These are phyloP conservation scores for Nannoperca australis DNA, from an alignment of 2,797 vertebrate genomes.

Conservation along the genomic window DNA sequence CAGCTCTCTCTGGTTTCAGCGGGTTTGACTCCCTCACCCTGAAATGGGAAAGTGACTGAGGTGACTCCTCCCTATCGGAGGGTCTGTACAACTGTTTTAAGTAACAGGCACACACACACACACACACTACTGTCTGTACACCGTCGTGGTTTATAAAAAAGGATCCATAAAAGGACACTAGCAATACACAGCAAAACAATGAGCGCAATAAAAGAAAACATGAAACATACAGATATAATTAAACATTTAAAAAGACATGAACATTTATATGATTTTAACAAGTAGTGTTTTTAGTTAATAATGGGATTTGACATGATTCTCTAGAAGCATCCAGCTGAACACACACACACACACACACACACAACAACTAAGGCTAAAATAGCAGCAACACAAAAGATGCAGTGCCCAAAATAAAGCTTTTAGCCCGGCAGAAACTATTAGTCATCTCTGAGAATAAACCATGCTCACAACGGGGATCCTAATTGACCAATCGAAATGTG, in stretches of 20 bases:
- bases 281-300: not conserved
- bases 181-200: not conserved
- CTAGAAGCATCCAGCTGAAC: slow-evolving; percentile 1
- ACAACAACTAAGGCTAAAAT: slow-evolving; percentile 36
- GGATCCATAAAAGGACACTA: slow-evolving; percentile 17
- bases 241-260: not conserved
- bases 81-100: slow-evolving; percentile 42
- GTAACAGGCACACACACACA: slow-evolving; percentile 27
- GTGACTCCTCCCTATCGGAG: slow-evolving; percentile 42
- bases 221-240: not conserved
- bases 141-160: slow-evolving; percentile 7
- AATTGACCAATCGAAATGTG: slow-evolving; percentile 65
- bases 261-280: not conserved
- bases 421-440: slow-evolving; percentile 57
- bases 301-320: slow-evolving; percentile 15
- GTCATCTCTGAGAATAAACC: slow-evolving; percentile 75
- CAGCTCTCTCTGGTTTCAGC: slow-evolving; percentile 82
- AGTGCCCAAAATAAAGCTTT: slow-evolving; percentile 50
- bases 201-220: not conserved
- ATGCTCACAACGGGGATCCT: slow-evolving; percentile 44
- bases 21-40: slow-evolving; percentile 68
- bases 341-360: not conserved
- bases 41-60: slow-evolving; percentile 70
- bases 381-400: slow-evolving; percentile 54
- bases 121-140: not conserved